Base-by-base conservation (phyloP, 2,888 invertebrate species). In the Caradrina clavipalpis region DNA sequence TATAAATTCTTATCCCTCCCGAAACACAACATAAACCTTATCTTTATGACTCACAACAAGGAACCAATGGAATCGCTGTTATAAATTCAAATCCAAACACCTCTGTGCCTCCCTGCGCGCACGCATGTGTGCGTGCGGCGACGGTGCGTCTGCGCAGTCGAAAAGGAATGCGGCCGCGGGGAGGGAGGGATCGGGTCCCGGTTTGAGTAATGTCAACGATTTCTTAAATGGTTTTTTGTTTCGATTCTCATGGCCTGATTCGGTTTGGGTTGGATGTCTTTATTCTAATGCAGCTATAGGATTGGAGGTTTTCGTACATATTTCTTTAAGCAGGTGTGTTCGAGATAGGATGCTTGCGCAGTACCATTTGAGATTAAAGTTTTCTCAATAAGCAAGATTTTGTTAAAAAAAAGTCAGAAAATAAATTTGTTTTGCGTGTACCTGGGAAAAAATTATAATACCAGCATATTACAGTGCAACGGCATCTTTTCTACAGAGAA, bases 121-220 rank as follows among this genome's bases (percentile, higher is more conserved):
- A 56, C 66, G 69, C 64, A 69, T 72, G 79, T 72, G 77, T 82
- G 81, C 72, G 82, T 76, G 73, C 80, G 94, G 93, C 94, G 94
- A 85, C 94, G 89, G 74, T 64, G 77, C 87, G 94, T 94, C 94
- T 94, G 90, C 83, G 73, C 76, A 76, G 80, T 78, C 81, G 80
- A 87, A 69, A 72, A 77, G 93, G 93, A 93, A 93, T 93, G 93
- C 85, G 87, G 91, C 88, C 85, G 74, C 70, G 75, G 82, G 63
- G 70, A 26, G 81, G 73, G 22, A 45, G 45, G 17, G 78, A 71
- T 76, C 62, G 57, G 67, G 70, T 81, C 85, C 83, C 71, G 69
- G 71, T 62, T 76, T 73, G 82, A 83, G 68, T 78, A 65, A 84
- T 83, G 82, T 80, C 78, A 77, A 73, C 81, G 79, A 78, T 82